Evolutionary conservation across 2,888 invertebrate species (phyloP).

Genomic region (Anarsia innoxiella): DNA sequence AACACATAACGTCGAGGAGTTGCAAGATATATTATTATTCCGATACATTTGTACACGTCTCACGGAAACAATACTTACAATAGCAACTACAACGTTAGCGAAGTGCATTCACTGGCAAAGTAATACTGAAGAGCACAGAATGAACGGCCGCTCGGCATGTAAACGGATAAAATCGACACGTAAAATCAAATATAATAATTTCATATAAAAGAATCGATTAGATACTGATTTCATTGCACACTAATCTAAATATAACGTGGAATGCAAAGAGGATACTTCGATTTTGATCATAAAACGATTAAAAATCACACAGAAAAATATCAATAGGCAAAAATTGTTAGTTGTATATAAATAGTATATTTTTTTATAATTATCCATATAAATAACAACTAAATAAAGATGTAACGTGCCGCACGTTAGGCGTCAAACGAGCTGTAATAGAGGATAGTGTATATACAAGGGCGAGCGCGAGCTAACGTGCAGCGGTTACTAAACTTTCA

Average conservation of each 20-base stretch:
- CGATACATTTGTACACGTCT: conserved; percentile 12
- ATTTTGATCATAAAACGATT: conserved; percentile 25
- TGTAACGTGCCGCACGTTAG: too few relatives aligned
- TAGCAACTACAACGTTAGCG: conserved; percentile 5
- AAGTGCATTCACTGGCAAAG: conserved; percentile 1
- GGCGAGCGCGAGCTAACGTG: too few relatives aligned
- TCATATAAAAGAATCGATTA: too few relatives aligned
- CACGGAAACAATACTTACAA: conserved; percentile 2
- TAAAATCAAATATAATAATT: too few relatives aligned
- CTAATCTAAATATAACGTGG: conserved; percentile 29
- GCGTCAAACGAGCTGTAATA: conserved; percentile 3
- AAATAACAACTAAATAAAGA: conserved; percentile 22
- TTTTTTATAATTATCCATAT: conserved; percentile 17
- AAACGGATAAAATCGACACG: conserved; percentile 10
- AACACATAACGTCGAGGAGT: conserved; percentile 53
- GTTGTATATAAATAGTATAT: conserved; percentile 50
- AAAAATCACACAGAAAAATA: conserved; percentile 35
- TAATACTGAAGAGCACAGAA: conserved; percentile 8
- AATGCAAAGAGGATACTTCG: conserved; percentile 68
- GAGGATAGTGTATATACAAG: conserved; percentile 11
- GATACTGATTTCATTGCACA: conserved; percentile 10
- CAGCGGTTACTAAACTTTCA: too few relatives aligned
- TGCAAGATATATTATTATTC: conserved; percentile 28
- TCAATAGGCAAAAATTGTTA: conserved; percentile 41
- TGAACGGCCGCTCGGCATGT: too few relatives aligned